Base-by-base conservation (phyloP, 2,113 vertebrate genomes). In the Pycnonotus jocosus region DNA sequence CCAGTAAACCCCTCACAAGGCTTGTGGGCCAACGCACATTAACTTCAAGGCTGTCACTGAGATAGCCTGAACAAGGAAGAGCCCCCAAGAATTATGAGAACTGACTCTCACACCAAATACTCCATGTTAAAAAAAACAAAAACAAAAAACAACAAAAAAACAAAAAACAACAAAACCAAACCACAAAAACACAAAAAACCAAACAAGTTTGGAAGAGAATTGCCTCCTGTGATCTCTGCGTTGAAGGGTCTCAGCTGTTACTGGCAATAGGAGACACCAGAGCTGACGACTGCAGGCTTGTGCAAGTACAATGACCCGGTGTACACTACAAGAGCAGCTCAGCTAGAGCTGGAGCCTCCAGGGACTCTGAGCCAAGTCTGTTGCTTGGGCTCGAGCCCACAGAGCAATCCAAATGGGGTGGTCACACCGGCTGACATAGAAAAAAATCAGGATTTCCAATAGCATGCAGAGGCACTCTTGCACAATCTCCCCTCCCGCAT, bases 1-100 rank as follows among this genome's bases (percentile, higher is more conserved):
- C 90, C 62, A 85, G 62, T 77, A 88, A 90, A 83, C 56, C 72
- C 50, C 86, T 92, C 56, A 86, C 72, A 73, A 56, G 88, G 17
- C 28, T 78, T 51, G 60, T 68, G 91, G 80, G 65, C 77, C 86
- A 68, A 48, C 0, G 1, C 58, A 82, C 53, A 23, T 53, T 56
- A 53, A 74, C 60, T 93, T 92, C 64, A 81, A 89, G 77, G 76
- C 76, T 91, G 51, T 68, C 86, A 60, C 6, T 56, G 51, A 1
- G 11, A 88, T 56, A 91, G 51, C 22, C 2, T 1, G 21, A 71
- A 48, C 0, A 6, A 80, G 51, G 56, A 84, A 70, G 51, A 91
- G 48, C 11, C 31, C 80, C 38, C 80, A 94, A 31, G 69, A 90
- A 86, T 28, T 38, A 62, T 8, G 24, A 76, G 51, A 78, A 70